phyloP scores from a whole-genome alignment of 2,797 vertebrate genomes.

The Taeniopygia guttata region DNA sequence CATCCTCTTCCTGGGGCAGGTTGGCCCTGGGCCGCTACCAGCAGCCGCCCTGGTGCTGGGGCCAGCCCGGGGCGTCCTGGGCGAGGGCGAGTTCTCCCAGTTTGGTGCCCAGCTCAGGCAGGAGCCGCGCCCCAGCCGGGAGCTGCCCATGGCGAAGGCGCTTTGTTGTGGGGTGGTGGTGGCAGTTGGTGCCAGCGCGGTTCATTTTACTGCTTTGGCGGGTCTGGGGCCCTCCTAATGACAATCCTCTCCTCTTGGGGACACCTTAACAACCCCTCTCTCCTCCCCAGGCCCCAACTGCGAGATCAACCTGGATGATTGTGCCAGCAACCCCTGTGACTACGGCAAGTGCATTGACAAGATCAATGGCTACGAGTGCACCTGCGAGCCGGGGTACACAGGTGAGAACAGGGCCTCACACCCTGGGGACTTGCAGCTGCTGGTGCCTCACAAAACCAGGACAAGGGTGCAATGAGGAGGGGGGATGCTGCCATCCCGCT shows the following conservation, averaged over 20 bases:
- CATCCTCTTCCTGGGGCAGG: accelerated
- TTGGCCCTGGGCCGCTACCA: background rate
- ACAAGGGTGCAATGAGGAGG: background rate
- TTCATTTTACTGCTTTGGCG: accelerated
- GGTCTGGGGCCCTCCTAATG: background rate
- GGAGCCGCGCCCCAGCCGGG: background rate
- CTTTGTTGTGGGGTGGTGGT: background rate
- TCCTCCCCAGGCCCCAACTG: conserved; percentile 84
- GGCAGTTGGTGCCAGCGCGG: accelerated
- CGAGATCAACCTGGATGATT: conserved; percentile 93
- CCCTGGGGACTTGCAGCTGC: background rate
- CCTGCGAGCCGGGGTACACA: conserved; percentile 89
- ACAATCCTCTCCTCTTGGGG: background rate
- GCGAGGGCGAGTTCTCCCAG: background rate
- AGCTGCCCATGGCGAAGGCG: accelerated
- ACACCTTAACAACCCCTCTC: background rate
- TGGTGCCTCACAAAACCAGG: background rate
- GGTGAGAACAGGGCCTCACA: conserved; percentile 74
- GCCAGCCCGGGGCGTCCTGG: background rate
- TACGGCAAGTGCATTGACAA: conserved; percentile 93
- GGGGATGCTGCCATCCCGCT: background rate
- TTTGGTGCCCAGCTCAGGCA: background rate
- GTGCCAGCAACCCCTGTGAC: conserved; percentile 89
- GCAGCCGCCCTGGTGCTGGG: background rate
- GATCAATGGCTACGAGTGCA: conserved; percentile 91